Evolutionary conservation across 1,140 invertebrate species (phyloP), one percentile per base, ranked within the genome.

Genomic region (Apis dorsata): DNA sequence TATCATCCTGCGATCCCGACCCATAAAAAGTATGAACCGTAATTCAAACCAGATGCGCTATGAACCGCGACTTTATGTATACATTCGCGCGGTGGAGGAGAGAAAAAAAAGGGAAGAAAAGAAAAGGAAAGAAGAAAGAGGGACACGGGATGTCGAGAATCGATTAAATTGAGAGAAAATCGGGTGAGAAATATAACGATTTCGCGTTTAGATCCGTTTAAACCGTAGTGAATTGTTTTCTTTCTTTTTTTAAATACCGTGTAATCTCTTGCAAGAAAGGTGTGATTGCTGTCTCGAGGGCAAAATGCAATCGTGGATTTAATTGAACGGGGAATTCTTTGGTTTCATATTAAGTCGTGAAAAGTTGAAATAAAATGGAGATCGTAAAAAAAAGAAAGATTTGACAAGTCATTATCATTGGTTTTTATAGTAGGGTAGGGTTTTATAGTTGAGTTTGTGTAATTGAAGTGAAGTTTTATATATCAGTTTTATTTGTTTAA

Each of bases 11-110:
- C 44, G 60, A 86, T 69, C 68, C 72, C 65, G n/a, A 19, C 82
- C 10, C 28, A 49, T 62, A 87, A 88, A 87, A 90, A 88, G 60
- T 78, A 62, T 62, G 81, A 78, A 86, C 44, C 74, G 74, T 90
- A 90, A 91, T 83, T 91, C 84, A 88, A 89, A 59, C 81, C 89
- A 90, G 86, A 90, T 91, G 85, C 84, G 66, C 79, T 71, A 88
- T 88, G 85, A 91, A 90, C 85, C 83, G 73, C 63, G 77, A 89
- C 85, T 85, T 91, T 85, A 76, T 88, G 86, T 81, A 79, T 69
- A 77, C 80, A 82, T 71, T 65, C 63, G 68, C 75, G 75, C 34
- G 34, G 17, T 19, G 68, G 21, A 17, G 21, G 76, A 83, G 34
- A 81, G 85, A 71, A 51, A 83, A 63, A 34, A 81, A 86, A 71